Evolutionary conservation across 2,888 invertebrate genomes (phyloP), one percentile per base, ranked within the genome.

Genomic region (Pilophorus perplexus): DNA sequence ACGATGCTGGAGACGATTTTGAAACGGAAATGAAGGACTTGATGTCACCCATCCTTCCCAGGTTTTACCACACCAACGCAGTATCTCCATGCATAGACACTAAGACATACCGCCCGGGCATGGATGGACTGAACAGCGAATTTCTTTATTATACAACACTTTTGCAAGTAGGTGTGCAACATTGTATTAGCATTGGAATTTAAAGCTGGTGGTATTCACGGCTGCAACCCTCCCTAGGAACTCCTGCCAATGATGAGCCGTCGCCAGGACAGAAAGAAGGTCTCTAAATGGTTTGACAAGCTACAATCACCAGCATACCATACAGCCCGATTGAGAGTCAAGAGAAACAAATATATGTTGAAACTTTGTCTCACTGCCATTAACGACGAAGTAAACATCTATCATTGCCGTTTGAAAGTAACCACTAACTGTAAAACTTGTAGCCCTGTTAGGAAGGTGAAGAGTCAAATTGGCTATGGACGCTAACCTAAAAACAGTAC

Each of bases 301-400:
- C 38, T 66, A 4, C 14, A 25, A n/a, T 57, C 55, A 6, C 66
- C 66, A 1, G 66, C 66, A 8, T 66, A 66, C 14, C 57, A 57
- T 12, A 66, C 66, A 12, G 38, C 46, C 18, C 44, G 38, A 14
- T 27, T 66, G 20, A 27, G 55, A 2, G 28, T 57, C 23, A 66
- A 66, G 42, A 42, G 66, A 22, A 66, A 66, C 37, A 57, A 55
- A 18, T 66, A 66, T 23, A 52, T 66, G 52, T 23, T 66, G 28
- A 55, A 66, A 22, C 25, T 66, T 8, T 55, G 42, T 33, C 55
- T 66, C 10, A 66, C 33, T 38, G 55, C 38, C 6, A 57, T 57
- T 1, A 66, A 66, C 44, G 66, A 66, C 37, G 66, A 66, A 42
- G 57, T 59, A 3, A 48, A 20, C n/a, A 5, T 10, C 6, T 42